These are phyloP conservation scores for Himantopus leucocephalus DNA, from an alignment of 2,113 vertebrate genomes.

Conservation along the genomic window DNA sequence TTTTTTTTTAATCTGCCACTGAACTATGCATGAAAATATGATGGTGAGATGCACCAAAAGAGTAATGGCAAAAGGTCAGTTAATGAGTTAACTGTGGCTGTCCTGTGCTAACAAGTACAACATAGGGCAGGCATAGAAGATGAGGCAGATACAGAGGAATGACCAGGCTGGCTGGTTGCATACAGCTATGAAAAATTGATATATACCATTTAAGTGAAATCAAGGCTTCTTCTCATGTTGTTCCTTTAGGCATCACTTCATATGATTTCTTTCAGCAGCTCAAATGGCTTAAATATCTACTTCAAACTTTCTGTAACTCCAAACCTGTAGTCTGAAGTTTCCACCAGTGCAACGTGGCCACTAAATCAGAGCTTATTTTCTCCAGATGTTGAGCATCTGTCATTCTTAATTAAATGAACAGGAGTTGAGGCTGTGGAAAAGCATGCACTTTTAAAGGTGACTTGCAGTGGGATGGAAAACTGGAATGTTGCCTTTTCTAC, in stretches of 20 bases:
- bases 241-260: background rate
- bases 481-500: slow-evolving; percentile 12
- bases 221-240: background rate
- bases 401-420: slow-evolving; percentile 41
- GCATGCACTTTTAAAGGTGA: background rate
- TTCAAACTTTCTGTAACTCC: slow-evolving; percentile 1
- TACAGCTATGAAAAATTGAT: background rate
- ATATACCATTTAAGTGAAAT: background rate
- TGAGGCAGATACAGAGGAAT: background rate
- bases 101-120: background rate
- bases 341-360: background rate
- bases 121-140: background rate
- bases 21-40: background rate
- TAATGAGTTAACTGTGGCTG: background rate
- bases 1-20: background rate
- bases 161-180: background rate
- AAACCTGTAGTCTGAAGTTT: slow-evolving; percentile 7
- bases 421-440: background rate
- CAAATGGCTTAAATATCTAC: background rate
- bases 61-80: background rate
- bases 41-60: background rate
- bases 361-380: slow-evolving; percentile 22
- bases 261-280: background rate
- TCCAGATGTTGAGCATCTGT: slow-evolving; percentile 47
- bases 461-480: background rate